Percentiles rank a stretch among this genome's conserved stretches.
These are phyloP conservation scores for Plotosus lineatus DNA, from an alignment of 2,113 vertebrate species.

Conservation along the genomic window DNA sequence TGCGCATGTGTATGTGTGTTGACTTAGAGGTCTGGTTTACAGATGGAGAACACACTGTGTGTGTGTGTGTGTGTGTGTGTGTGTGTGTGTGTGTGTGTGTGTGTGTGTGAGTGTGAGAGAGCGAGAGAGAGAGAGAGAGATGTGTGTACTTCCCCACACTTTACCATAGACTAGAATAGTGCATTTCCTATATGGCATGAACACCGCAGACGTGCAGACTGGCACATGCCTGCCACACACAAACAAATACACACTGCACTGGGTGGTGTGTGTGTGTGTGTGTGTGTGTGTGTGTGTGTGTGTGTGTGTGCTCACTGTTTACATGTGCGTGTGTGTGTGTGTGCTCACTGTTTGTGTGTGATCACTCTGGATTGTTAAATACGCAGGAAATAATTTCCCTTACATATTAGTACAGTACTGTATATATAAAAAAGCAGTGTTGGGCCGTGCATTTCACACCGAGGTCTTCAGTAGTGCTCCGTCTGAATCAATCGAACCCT, in stretches of 20 bases:
- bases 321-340: slow-evolving; percentile 1
- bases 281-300: slow-evolving; percentile 25
- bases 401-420: no score
- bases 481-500: no score
- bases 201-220: slow-evolving; percentile 43
- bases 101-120: neutral
- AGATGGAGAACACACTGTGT: no score
- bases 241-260: neutral
- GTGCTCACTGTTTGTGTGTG: no score
- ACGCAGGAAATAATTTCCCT: no score
- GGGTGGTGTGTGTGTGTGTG: slow-evolving; percentile 28
- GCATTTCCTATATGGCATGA: slow-evolving; percentile 3
- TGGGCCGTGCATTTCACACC: no score
- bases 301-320: no score
- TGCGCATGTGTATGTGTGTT: neutral
- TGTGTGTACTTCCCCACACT: neutral
- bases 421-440: no score
- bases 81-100: neutral
- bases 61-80: slow-evolving; percentile 7
- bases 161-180: slow-evolving; percentile 17
- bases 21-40: no score
- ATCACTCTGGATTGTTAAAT: no score
- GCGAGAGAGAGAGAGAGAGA: no score
- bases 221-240: slow-evolving; percentile 24
- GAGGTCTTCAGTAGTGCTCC: no score